Conservation (phyloP, 2,797 vertebrate genomes). For the Sylvia borin region DNA sequence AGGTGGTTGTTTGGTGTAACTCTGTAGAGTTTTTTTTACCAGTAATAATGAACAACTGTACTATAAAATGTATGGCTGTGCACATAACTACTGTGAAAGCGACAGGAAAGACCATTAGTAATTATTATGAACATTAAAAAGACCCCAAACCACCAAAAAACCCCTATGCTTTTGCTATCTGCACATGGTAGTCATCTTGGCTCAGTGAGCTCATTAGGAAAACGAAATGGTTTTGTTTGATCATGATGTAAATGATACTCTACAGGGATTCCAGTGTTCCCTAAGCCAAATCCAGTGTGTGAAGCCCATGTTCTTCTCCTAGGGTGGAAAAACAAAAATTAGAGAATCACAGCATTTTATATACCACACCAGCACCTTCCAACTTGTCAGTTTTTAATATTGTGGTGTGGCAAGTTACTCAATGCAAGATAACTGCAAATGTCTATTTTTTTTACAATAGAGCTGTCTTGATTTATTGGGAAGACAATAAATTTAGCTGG, state of each 20-base stretch:
- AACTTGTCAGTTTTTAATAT: not conserved
- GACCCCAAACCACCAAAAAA: not conserved
- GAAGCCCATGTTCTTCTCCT: slow-evolving; percentile 1
- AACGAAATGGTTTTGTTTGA: slow-evolving; percentile 46
- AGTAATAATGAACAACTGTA: not conserved
- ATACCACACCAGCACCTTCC: not conserved
- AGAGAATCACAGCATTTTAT: not conserved
- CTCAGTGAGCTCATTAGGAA: slow-evolving; percentile 49
- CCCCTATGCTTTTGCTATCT: not conserved
- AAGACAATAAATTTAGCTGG: slow-evolving; percentile 51
- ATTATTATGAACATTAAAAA: not conserved
- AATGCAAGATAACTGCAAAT: slow-evolving; percentile 12
- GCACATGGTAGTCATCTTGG: not conserved
- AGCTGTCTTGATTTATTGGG: slow-evolving; percentile 52
- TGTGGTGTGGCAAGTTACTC: not conserved
- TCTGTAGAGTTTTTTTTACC: not conserved
- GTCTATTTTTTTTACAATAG: slow-evolving; percentile 30
- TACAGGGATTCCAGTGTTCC: not conserved
- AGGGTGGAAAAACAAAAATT: not conserved
- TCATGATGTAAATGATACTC: slow-evolving; percentile 1
- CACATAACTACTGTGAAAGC: not conserved
- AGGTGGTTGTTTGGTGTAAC: not conserved
- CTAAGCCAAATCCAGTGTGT: not conserved
- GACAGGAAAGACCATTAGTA: not conserved
- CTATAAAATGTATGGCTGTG: not conserved